Conservation (phyloP, 2,797 vertebrate species). For the Babyrousa celebensis region DNA sequence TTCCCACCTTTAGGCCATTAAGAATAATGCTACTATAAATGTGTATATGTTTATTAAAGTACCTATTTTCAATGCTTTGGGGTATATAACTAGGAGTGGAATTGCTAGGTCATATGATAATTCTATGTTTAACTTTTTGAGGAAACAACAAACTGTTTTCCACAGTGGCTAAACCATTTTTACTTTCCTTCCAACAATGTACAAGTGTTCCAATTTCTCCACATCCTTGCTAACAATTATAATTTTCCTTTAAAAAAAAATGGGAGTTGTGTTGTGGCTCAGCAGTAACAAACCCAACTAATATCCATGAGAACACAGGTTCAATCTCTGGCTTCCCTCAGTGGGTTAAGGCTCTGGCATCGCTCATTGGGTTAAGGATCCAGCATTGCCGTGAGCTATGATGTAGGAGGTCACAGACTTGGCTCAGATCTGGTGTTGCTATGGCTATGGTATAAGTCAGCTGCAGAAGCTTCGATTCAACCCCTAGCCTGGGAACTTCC, state of each 20-base stretch:
- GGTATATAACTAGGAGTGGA: neutral
- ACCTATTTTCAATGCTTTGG: neutral
- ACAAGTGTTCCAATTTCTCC: neutral
- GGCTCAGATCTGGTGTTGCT: no score
- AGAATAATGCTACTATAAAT: neutral
- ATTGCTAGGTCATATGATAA: neutral
- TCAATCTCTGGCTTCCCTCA: no score
- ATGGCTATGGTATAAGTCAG: no score
- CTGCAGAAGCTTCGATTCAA: no score
- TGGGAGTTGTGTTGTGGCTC: neutral
- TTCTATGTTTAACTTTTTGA: conserved; percentile 2
- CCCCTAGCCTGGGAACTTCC: no score
- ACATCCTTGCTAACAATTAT: neutral
- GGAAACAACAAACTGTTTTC: neutral
- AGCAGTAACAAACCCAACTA: no score
- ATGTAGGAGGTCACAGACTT: no score
- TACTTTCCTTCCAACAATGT: neutral
- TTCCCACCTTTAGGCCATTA: neutral
- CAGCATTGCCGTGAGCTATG: no score
- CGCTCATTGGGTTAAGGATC: no score
- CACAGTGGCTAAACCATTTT: neutral
- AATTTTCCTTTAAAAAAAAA: neutral
- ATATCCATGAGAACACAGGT: no score
- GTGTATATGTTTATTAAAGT: neutral
- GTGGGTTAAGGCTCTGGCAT: no score